Base-by-base conservation (phyloP, 2,797 vertebrate species). In the Champsocephalus esox region DNA sequence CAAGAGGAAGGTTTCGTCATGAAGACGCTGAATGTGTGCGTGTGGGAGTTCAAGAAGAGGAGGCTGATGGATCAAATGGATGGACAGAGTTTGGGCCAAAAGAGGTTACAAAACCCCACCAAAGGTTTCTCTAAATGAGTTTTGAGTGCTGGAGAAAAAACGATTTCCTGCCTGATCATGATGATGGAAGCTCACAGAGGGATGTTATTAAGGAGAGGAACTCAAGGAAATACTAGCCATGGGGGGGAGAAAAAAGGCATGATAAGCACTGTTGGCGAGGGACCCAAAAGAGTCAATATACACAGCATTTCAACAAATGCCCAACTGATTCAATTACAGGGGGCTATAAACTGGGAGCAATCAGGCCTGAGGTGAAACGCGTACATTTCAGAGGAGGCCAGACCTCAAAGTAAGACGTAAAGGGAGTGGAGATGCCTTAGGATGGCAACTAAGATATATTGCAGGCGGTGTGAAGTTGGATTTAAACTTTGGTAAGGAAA, bases 301-400 rank as follows among this genome's bases (percentile, higher is more conserved):
- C 54, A 86, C 71, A 76, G 76, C 68, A 77, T 83, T 83, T 65
- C 78, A 82, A 51, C 72, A 79, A 89, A 85, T 85, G 78, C 79
- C 77, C 70, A 69, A 41, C 74, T 86, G 86, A 92, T 86, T 85
- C 81, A 80, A 86, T 94, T 83, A 87, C 6, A 84, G 68, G 52
- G 65, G 4, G 16, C 66, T 74, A 86, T 87, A 75, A 38, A 83
- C 70, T 54, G 73, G 54, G 68, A 79, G 73, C 66, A 66, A 73
- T 78, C 71, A 71, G 59, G 75, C 85, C 84, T 21, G 82, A 63
- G 83, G 84, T 55, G 62, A 69, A 74, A 32, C 41, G 70, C 57
- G 16, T 76, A 77, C 75, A 84, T 90, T 79, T 81, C 62, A 68
- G 57, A 70, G 9, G 19, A 59, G 61, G 57, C 44, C 50, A 73